Conservation (phyloP, 1,140 invertebrate species). For the Rhysida immarginata region DNA sequence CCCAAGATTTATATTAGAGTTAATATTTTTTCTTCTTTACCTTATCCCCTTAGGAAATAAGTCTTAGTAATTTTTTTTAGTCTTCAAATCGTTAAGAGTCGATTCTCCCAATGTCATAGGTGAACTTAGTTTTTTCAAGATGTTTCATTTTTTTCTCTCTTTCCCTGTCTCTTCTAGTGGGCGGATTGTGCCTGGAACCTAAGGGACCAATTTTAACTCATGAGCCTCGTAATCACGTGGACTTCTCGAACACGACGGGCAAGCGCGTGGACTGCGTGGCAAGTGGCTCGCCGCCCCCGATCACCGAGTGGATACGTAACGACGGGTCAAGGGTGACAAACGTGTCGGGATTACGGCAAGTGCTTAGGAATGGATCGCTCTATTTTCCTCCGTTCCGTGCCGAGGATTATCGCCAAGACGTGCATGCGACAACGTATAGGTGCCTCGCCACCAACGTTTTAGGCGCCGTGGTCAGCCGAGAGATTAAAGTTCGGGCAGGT, state of each 20-base stretch:
- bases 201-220: slow-evolving; percentile 33
- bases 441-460: slow-evolving; percentile 62
- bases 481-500: slow-evolving; percentile 69
- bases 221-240: slow-evolving; percentile 21
- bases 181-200: slow-evolving; percentile 43
- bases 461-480: slow-evolving; percentile 58
- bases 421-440: slow-evolving; percentile 31
- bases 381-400: slow-evolving; percentile 29
- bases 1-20: too few relatives aligned
- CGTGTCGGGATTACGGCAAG: slow-evolving; percentile 42
- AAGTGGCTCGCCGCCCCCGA: slow-evolving; percentile 25
- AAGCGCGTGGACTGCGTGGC: slow-evolving; percentile 24
- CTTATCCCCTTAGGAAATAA: too few relatives aligned
- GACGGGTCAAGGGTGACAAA: slow-evolving; percentile 29
- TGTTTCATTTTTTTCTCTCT: too few relatives aligned
- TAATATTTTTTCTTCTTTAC: too few relatives aligned
- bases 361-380: slow-evolving; percentile 32
- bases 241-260: slow-evolving; percentile 25
- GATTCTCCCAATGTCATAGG: too few relatives aligned
- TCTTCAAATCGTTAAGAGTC: too few relatives aligned
- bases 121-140: too few relatives aligned
- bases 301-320: slow-evolving; percentile 23
- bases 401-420: slow-evolving; percentile 23
- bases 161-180: too few relatives aligned
- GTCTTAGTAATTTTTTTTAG: too few relatives aligned